phyloP scores from a whole-genome alignment of 2,797 vertebrate genomes.

The Spinibarbus caldwelli region DNA sequence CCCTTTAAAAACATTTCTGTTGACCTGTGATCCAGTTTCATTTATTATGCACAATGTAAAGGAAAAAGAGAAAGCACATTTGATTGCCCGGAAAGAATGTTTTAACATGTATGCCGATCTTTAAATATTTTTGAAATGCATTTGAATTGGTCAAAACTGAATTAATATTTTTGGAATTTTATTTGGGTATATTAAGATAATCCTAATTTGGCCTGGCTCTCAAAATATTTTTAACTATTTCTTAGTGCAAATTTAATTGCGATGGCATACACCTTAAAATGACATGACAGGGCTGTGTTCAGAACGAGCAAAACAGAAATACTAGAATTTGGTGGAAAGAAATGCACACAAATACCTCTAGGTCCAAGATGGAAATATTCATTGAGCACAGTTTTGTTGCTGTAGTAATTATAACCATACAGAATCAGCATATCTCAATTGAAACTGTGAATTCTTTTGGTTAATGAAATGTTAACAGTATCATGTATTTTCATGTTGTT shows the following conservation, averaged over 20 bases:
- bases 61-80: conserved; percentile 27
- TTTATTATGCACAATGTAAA: conserved; percentile 5
- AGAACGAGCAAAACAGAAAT: neutral
- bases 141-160: neutral
- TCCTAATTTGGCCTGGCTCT: neutral
- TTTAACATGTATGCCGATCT: conserved; percentile 9
- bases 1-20: conserved; percentile 51
- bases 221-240: no score
- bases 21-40: conserved; percentile 29
- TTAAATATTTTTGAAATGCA: neutral
- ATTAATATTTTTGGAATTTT: neutral
- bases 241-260: neutral
- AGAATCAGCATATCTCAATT: conserved; percentile 58
- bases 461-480: conserved; percentile 62
- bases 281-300: neutral
- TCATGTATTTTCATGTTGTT: conserved; percentile 64
- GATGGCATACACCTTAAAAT: neutral
- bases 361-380: conserved; percentile 13
- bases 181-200: neutral
- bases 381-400: conserved; percentile 32
- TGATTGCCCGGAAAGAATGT: conserved; percentile 44
- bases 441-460: conserved; percentile 69
- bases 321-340: conserved; percentile 2
- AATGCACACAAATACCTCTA: neutral
- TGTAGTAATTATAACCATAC: conserved; percentile 8